Conservation (phyloP, 2,113 vertebrate species). For the Candoia aspera region DNA sequence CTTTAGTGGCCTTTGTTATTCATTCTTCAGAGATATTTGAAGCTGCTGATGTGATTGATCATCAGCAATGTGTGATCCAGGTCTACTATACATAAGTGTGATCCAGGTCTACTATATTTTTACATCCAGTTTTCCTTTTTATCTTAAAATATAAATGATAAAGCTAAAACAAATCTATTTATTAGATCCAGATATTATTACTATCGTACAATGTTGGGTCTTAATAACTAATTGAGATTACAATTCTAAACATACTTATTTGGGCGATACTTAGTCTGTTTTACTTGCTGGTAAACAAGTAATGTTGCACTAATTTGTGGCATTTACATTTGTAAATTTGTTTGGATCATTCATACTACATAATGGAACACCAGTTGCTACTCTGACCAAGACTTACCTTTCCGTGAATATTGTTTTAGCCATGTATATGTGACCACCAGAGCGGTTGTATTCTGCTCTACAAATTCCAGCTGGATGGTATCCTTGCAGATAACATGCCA, state of each 20-base stretch:
- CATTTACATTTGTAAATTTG: neutral
- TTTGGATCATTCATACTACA: neutral
- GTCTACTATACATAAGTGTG: neutral
- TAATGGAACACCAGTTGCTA: neutral
- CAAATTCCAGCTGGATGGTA: neutral
- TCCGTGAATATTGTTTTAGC: neutral
- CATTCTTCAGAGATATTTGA: neutral
- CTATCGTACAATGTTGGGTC: neutral
- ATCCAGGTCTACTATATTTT: neutral
- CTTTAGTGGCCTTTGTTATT: neutral
- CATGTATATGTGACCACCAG: neutral
- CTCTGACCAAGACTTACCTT: neutral
- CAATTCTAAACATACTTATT: neutral
- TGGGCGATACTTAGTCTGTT: neutral
- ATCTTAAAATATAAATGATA: neutral
- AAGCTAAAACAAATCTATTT: neutral
- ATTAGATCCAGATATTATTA: neutral
- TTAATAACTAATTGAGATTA: neutral
- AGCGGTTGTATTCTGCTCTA: neutral
- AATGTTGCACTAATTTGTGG: neutral
- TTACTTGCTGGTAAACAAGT: neutral
- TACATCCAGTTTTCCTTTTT: neutral
- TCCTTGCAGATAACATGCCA: neutral
- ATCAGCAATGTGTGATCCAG: constrained; percentile 1
- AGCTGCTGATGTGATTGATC: constrained; percentile 15